phyloP scores from a whole-genome alignment of 2,797 vertebrate genomes.

The Chelon auratus region DNA sequence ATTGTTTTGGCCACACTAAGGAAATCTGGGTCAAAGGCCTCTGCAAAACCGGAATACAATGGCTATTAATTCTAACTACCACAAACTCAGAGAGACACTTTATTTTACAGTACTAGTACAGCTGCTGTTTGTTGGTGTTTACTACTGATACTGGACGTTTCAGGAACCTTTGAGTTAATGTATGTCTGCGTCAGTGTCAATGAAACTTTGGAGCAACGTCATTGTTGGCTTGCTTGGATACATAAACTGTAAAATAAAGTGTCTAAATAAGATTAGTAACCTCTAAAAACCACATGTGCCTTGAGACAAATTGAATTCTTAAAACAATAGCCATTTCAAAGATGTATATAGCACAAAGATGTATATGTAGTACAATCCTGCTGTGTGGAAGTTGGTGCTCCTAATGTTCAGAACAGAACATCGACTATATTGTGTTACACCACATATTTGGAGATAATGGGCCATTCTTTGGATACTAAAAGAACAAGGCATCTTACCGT shows the following conservation, averaged over 20 bases:
- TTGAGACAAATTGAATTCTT: conserved; percentile 74
- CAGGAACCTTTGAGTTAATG: conserved; percentile 42
- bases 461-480: conserved; percentile 77
- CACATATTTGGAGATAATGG: conserved; percentile 54
- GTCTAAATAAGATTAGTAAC: conserved; percentile 74
- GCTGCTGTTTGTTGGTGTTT: conserved; percentile 50
- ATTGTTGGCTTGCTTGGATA: conserved; percentile 42
- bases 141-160: conserved; percentile 61
- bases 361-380: conserved; percentile 62
- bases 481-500: conserved; percentile 71
- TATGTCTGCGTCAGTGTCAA: conserved; percentile 31
- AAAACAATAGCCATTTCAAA: conserved; percentile 71
- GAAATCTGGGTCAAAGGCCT: conserved; percentile 66
- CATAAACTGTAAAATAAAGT: conserved; percentile 76
- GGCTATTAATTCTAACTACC: conserved; percentile 68
- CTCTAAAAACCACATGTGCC: conserved; percentile 75
- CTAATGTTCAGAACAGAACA: conserved; percentile 49
- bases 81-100: conserved; percentile 72
- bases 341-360: conserved; percentile 65
- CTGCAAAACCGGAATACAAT: conserved; percentile 68
- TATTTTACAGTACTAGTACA: conserved; percentile 71
- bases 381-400: conserved; percentile 53
- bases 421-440: conserved; percentile 52
- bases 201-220: conserved; percentile 40
- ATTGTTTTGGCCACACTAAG: conserved; percentile 66